Percentiles rank a stretch among this genome's conserved stretches.
Evolutionary conservation across 2,888 invertebrate species (phyloP).

Genomic region (Oscheius myriophilus): DNA sequence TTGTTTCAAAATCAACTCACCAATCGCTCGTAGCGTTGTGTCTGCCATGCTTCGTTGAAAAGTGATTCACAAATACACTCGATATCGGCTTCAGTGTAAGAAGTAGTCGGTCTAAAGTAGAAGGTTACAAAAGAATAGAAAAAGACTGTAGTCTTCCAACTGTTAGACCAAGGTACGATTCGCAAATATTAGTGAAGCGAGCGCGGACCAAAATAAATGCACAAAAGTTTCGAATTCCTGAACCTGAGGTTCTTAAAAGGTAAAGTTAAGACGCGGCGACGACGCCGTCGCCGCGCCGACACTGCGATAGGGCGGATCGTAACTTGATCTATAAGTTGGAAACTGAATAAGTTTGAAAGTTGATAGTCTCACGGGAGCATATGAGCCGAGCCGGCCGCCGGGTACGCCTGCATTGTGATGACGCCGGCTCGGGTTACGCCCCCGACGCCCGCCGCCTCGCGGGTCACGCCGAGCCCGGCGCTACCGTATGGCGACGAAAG

Average conservation of each 20-base stretch:
- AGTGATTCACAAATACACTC: slow-evolving; percentile 55
- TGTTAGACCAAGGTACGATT: slow-evolving; percentile 10
- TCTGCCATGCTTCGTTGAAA: slow-evolving; percentile 55
- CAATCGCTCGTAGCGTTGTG: slow-evolving; percentile 47
- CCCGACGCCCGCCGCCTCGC: slow-evolving; percentile 26
- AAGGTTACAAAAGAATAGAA: neutral
- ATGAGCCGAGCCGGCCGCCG: slow-evolving; percentile 33
- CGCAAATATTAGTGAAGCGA: neutral
- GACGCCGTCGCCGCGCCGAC: neutral
- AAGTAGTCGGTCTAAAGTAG: slow-evolving; percentile 34
- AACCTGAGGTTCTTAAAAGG: neutral
- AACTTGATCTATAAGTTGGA: slow-evolving; percentile 38
- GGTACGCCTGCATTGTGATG: slow-evolving; percentile 31
- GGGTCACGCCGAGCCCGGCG: slow-evolving; percentile 25
- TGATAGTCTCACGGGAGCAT: slow-evolving; percentile 35
- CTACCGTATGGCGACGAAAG: neutral
- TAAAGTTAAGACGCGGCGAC: neutral
- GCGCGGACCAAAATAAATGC: neutral
- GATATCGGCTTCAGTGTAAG: slow-evolving; percentile 53
- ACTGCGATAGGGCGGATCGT: slow-evolving; percentile 36
- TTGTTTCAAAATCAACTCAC: slow-evolving; percentile 32
- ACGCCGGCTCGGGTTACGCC: slow-evolving; percentile 30
- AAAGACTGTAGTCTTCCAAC: slow-evolving; percentile 5
- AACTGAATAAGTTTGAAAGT: slow-evolving; percentile 37
- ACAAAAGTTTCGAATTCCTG: neutral